Conservation (phyloP, 2,797 vertebrate species). For the Rhinogobio ventralis region DNA sequence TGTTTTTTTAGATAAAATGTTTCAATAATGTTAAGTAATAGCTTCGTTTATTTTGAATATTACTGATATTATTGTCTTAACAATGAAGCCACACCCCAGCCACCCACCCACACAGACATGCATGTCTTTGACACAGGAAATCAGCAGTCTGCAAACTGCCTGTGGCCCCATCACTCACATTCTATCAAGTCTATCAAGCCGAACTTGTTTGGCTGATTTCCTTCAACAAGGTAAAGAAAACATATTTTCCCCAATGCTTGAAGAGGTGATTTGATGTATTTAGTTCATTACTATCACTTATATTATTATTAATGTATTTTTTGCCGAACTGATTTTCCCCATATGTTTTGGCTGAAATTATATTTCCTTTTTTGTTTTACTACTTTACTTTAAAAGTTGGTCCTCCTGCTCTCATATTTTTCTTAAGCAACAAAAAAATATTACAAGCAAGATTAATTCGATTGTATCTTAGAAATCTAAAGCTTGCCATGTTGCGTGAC, state of each 20-base stretch:
- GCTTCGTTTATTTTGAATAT: neutral
- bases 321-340: neutral
- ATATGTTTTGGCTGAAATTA: neutral
- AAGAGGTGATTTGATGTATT: neutral
- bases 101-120: neutral
- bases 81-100: conserved; percentile 13
- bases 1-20: neutral
- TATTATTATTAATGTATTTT: neutral
- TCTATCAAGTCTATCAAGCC: conserved; percentile 35
- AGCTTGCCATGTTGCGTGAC: conserved; percentile 2
- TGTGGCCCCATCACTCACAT: conserved; percentile 62
- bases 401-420: neutral
- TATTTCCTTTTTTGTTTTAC: neutral
- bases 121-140: conserved; percentile 68
- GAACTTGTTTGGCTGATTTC: conserved; percentile 16
- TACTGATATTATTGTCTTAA: neutral
- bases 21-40: neutral
- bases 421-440: neutral
- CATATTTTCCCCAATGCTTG: conserved; percentile 19
- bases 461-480: neutral
- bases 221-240: conserved; percentile 16
- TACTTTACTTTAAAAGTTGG: too few species aligned
- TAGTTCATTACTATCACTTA: neutral
- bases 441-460: neutral
- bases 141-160: conserved; percentile 53